These are phyloP conservation scores for Echinometra lucunter DNA, from an alignment of 53 echinoderm and acorn worm genomes.

Conservation along the genomic window DNA sequence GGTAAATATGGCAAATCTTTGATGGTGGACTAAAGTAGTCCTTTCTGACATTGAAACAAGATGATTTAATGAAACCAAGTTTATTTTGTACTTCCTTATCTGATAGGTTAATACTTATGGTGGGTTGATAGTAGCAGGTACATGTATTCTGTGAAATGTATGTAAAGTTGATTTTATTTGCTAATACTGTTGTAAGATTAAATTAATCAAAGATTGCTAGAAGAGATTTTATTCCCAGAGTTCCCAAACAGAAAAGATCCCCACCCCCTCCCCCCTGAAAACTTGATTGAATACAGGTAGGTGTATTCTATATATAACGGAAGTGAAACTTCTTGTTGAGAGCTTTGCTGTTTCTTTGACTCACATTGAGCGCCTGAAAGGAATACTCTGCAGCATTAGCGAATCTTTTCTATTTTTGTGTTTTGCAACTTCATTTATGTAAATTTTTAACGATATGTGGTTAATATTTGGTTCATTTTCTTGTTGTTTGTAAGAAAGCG, in stretches of 20 bases:
- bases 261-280: neutral
- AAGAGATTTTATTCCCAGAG: neutral
- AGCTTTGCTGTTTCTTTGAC: neutral
- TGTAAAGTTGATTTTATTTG: neutral
- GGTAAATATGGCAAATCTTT: neutral
- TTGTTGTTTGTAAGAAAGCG: neutral
- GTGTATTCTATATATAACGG: neutral
- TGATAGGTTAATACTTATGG: neutral
- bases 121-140: neutral
- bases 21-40: neutral
- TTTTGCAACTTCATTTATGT: constrained; percentile 14
- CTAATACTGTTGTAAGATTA: neutral
- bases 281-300: neutral
- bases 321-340: neutral
- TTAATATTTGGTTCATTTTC: neutral
- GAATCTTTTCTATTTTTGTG: neutral
- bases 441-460: neutral
- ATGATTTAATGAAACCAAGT: too few species aligned
- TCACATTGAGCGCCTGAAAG: neutral
- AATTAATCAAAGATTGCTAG: neutral
- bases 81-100: neutral
- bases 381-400: neutral
- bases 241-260: neutral
- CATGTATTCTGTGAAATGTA: neutral
- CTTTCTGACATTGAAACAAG: neutral